Evolutionary conservation across 2,113 vertebrate species (phyloP), one percentile per base, ranked within the genome.

Genomic region (Corythaixoides concolor): DNA sequence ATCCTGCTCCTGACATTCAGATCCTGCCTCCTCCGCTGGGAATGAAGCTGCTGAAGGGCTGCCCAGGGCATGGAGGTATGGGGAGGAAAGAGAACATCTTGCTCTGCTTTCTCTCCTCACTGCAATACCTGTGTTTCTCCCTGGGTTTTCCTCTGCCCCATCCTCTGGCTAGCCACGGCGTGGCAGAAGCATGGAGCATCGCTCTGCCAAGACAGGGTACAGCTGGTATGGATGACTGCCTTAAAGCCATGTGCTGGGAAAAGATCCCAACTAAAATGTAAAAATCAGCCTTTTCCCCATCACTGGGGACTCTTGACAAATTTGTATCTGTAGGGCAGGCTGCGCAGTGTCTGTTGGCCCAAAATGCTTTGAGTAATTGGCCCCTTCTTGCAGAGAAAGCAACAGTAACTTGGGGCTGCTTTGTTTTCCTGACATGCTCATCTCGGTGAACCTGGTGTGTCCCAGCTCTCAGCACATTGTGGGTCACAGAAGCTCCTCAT

Each of bases 1-100:
- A 90, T 58, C 70, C 62, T 1, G 3, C 35, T 78, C 62, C 62
- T 0, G 0, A 0, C 12, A 19, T 68, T 88, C 2, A 1, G 23
- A 76, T 92, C 49, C n/a, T 93, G 33, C 35, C 60, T 55, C n/a
- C 52, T 81, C 43, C 2, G 1, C 12, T 0, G 1, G 24, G 33
- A 58, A n/a, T 7, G 41, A 49, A 88, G 35, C 9, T 73, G 50
- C 79, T 72, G 63, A 83, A 82, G 35, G 56, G n/a, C n/a, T 88
- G 35, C 26, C 50, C 33, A 3, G 1, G 23, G 15, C 52, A 43
- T 39, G 39, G 23, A 83, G 53, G 12, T 50, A 5, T 7, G 7
- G 22, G 21, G 19, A 82, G 41, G 59, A 70, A 88, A 76, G 15
- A 28, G 80, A 86, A 66, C 8, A 35, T 5, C 39, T 64, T 53